Base-by-base conservation (phyloP, 2,888 invertebrate genomes). In the Drosophila kambysellisi region DNA sequence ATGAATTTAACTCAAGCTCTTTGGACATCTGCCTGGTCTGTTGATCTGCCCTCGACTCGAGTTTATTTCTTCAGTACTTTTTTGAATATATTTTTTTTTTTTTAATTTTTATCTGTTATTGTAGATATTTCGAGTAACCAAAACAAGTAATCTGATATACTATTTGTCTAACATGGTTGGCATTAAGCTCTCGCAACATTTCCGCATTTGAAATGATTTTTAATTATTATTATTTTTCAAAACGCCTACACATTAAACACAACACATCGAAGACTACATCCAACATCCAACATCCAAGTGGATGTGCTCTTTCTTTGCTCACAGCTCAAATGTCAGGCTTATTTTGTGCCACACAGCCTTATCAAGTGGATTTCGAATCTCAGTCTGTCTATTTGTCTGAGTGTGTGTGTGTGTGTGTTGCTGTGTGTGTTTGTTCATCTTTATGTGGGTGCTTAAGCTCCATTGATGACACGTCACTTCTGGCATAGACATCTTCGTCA, bases 391-490 rank as follows among this genome's bases (percentile, higher is more conserved):
- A 39, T 41, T 12, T 56, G 51, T 39, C 9, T n/a, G 6, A 52
- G 37, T 51, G 32, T 62, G 20, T 77, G 70, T 74, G 61, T 71
- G 77, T 74, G 48, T 60, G 33, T 51, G 65, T 48, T 59, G 35
- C 61, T 64, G 65, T 48, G 46, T 57, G 54, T 62, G 46, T 52
- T 20, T 78, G 70, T 77, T 63, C 74, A 76, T 88, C 85, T 79
- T 61, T 78, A 78, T 86, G 87, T 88, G 87, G 87, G 87, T 76
- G 87, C 72, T 74, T 83, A 89, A 87, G 84, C 89, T 72, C 69
- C 85, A 83, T 79, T 88, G 86, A 87, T 88, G 87, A 90, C 90
- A 88, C 87, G 87, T 88, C 87, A 90, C 62, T 88, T 81, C 76
- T 88, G 79, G 81, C 89, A 85, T 63, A 85, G 83, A 83, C 83